Evolutionary conservation across 2,797 vertebrate genomes (phyloP), one percentile per base, ranked within the genome.

Genomic region (Hybognathus amarus): DNA sequence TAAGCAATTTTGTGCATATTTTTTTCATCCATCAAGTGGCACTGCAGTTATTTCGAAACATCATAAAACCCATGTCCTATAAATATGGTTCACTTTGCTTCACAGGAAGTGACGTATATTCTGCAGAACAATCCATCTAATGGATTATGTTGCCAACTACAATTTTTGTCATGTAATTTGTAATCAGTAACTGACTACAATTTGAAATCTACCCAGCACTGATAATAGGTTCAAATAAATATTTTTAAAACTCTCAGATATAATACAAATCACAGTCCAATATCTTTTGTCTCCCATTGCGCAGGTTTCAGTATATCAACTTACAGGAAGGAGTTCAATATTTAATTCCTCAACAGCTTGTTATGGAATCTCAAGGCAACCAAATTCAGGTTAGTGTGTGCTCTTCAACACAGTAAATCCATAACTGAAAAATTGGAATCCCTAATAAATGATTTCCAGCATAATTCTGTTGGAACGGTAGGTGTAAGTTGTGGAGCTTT

Each of bases 291-390:
- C 24, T 33, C 50, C 4, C 24, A 50, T 82, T 47, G 66, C 86
- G 42, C 91, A 98, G 97, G 97, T 99, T n/a, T 30, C 97, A 98
- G 90, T 99, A 99, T 75, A 97, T 99, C 85, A 98, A 98, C 90
- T 97, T 97, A 40, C 97, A 97, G 91, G 97, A 98, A 0, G 95
- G 96, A 0, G 94, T 97, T 17, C 96, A 95, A 17, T 97, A 98
- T 87, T 91, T 98, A 50, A 92, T 99, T 82, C 98, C 98, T 42
- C 98, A 98, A 36, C 96, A 99, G 82, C 98, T 97, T 1, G 96
- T 99, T 0, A 96, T 99, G 3, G 94, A 99, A 24, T 95, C 97
- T 0, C 96, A 98, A 81, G 97, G 97, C 50, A 97, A 96, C 90
- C 97, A 98, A 74, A 97, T 99, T 90, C 97, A 98, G 97, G 97